phyloP scores from a whole-genome alignment of 2,797 vertebrate genomes.

The Arrhamphus sclerolepis region DNA sequence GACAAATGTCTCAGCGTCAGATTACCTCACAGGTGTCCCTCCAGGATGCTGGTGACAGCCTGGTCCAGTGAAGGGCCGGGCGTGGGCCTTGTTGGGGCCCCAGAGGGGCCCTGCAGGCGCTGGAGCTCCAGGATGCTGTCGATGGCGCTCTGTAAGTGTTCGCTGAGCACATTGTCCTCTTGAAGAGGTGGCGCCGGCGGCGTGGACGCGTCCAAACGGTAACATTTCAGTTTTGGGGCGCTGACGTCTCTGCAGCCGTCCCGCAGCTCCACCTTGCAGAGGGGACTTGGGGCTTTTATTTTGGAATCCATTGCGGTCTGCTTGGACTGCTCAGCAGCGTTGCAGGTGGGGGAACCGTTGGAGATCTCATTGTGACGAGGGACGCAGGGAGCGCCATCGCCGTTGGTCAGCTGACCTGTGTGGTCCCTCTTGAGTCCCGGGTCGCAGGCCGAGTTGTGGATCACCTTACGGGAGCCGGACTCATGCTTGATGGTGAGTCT shows the following conservation, averaged over 20 bases:
- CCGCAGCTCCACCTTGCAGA: conserved; percentile 49
- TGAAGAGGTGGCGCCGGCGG: conserved; percentile 56
- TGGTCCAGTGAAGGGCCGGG: conserved; percentile 73
- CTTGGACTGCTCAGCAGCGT: conserved; percentile 24
- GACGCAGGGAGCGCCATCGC: conserved; percentile 46
- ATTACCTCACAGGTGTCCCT: conserved; percentile 75
- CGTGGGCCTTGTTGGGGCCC: conserved; percentile 59
- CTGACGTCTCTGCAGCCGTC: conserved; percentile 56
- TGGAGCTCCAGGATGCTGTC: conserved; percentile 87
- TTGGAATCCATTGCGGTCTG: conserved; percentile 26
- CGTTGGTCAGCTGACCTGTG: conserved; percentile 73
- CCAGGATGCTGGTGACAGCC: conserved; percentile 80
- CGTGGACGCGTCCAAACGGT: conserved; percentile 57
- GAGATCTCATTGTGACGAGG: conserved; percentile 28
- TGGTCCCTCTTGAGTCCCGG: conserved; percentile 71
- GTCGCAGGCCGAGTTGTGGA: conserved; percentile 80
- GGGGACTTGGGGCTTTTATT: conserved; percentile 47
- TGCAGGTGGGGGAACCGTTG: conserved; percentile 38
- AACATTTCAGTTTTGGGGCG: conserved; percentile 75
- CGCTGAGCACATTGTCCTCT: conserved; percentile 81
- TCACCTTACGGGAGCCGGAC: conserved; percentile 82
- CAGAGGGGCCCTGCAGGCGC: conserved; percentile 79
- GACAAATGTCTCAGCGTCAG: background rate
- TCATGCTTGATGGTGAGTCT: conserved; percentile 87
- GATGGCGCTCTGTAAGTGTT: conserved; percentile 86